Percentiles rank a stretch among this genome's conserved stretches.
Conservation (phyloP, 37 sponge, comb jelly and placozoan genomes). For the Ianthella basta region DNA sequence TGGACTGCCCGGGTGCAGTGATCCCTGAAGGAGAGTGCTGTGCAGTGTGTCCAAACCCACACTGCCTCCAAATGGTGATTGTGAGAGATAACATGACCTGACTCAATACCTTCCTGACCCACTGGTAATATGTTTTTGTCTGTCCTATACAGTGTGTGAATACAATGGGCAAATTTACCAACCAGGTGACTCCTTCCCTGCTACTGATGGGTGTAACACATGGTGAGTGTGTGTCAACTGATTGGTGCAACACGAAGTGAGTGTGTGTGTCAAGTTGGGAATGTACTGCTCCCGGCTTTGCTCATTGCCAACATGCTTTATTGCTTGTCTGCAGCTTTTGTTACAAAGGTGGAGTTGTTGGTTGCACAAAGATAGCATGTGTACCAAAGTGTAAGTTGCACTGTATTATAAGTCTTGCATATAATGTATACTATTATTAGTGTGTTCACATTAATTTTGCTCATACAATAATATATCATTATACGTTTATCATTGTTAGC, state of each 20-base stretch:
- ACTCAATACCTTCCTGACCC: neutral
- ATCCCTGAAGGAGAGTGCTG: neutral
- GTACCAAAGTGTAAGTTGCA: neutral
- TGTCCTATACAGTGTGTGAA: no score
- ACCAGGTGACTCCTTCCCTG: neutral
- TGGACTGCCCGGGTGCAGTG: neutral
- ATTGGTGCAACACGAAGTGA: no score
- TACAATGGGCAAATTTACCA: neutral
- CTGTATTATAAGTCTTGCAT: no score
- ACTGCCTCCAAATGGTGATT: neutral
- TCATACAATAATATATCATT: neutral
- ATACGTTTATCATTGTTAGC: no score
- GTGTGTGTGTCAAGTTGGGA: no score
- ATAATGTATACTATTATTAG: no score
- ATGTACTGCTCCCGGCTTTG: no score
- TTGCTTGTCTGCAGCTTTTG: neutral
- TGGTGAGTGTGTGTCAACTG: slow-evolving; percentile 11
- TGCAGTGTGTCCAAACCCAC: neutral
- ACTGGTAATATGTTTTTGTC: neutral
- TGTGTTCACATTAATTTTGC: no score
- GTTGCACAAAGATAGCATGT: neutral
- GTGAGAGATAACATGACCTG: no score
- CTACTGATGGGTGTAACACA: slow-evolving; percentile 16
- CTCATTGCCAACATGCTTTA: no score
- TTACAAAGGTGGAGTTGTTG: neutral